phyloP scores from a whole-genome alignment of 2,888 invertebrate genomes.

The Archips crataeganus region DNA sequence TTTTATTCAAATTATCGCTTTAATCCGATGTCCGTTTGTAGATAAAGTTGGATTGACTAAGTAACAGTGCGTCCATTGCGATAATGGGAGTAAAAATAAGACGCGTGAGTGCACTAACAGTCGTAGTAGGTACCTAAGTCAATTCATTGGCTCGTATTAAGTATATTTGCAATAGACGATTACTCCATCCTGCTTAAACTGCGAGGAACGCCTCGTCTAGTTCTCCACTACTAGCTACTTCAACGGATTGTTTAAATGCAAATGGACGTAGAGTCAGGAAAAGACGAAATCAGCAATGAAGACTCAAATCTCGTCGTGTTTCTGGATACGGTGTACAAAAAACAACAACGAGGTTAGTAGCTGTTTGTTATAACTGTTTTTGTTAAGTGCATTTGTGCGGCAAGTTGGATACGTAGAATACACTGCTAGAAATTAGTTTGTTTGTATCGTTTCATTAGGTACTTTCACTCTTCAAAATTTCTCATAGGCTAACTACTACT shows the following conservation, averaged over 20 bases:
- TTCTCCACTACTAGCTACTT: slow-evolving; percentile 41
- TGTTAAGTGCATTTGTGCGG: background rate
- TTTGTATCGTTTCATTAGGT: no score
- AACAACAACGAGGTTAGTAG: background rate
- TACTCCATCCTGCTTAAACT: slow-evolving; percentile 63
- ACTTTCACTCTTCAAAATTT: no score
- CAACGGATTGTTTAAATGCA: slow-evolving; percentile 27
- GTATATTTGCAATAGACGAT: slow-evolving; percentile 47
- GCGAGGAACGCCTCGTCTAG: slow-evolving; percentile 46
- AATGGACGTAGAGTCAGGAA: slow-evolving; percentile 72
- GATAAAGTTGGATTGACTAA: slow-evolving; percentile 8
- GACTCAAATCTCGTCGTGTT: slow-evolving; percentile 70
- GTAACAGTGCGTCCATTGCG: background rate
- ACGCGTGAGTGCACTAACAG: slow-evolving; percentile 10
- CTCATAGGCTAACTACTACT: no score
- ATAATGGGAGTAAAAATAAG: slow-evolving; percentile 6
- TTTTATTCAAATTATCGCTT: slow-evolving; percentile 4
- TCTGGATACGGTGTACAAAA: slow-evolving; percentile 52
- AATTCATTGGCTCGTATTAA: background rate
- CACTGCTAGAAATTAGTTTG: no score
- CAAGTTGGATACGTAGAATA: no score
- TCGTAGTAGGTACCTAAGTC: background rate
- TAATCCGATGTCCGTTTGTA: slow-evolving; percentile 15
- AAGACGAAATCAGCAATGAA: slow-evolving; percentile 68
- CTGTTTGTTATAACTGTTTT: background rate